Evolutionary conservation across 2,888 invertebrate genomes (phyloP).

Genomic region (Esperia sulphurella): DNA sequence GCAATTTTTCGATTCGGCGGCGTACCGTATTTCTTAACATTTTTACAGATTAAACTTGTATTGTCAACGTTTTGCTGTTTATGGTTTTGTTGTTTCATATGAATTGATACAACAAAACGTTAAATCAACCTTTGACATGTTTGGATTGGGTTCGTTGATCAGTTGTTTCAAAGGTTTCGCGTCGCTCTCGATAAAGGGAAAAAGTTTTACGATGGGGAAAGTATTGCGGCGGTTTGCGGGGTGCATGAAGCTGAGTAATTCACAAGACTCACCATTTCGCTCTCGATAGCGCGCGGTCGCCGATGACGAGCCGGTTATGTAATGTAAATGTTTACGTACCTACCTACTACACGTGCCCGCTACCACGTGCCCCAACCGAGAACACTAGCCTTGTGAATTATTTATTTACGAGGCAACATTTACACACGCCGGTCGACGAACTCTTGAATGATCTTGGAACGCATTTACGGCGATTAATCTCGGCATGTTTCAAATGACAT

Average conservation of each 20-base stretch:
- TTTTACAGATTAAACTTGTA: neutral
- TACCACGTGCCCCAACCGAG: conserved; percentile 73
- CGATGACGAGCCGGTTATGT: conserved; percentile 77
- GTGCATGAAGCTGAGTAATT: conserved; percentile 34
- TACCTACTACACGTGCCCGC: conserved; percentile 71
- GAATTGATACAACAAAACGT: too few species aligned
- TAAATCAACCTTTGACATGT: too few species aligned
- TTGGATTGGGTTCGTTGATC: too few species aligned
- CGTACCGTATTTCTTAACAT: conserved; percentile 9
- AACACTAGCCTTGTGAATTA: conserved; percentile 80
- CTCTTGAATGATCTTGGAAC: conserved; percentile 73
- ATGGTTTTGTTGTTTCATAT: too few species aligned
- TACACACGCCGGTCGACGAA: conserved; percentile 78
- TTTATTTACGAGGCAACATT: conserved; percentile 79
- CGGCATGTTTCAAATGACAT: conserved; percentile 45
- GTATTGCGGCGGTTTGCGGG: conserved; percentile 13
- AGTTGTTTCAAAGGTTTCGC: too few species aligned
- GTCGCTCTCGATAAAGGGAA: too few species aligned
- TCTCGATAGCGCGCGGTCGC: conserved; percentile 63
- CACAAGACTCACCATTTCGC: conserved; percentile 58
- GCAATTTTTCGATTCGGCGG: neutral
- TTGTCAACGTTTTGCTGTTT: too few species aligned
- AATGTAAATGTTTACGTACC: conserved; percentile 78
- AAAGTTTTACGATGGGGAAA: too few species aligned
- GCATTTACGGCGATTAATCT: conserved; percentile 73